Evolutionary conservation across 1,140 invertebrate genomes (phyloP), one percentile per base, ranked within the genome.

Genomic region (Sminthurides bifidus): DNA sequence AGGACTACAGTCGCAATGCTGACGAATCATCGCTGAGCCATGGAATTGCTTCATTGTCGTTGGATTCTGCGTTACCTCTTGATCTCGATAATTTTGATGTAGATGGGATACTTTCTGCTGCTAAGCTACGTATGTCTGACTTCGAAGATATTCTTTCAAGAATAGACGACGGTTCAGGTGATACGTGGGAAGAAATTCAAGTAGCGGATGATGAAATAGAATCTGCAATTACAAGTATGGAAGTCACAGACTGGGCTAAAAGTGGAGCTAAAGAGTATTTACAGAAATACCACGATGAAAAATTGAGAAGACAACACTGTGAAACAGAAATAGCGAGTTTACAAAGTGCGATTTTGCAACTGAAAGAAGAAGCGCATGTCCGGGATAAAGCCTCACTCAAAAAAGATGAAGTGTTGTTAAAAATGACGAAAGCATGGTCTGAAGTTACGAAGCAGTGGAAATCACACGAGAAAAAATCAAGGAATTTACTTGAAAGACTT

Each of bases 261-360:
- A 44, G 31, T 23, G 52, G 50, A 10, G 49, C 52, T 37, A 29
- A 30, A 3, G 44, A 56, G 23, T 60, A 52, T 35, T 6, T 45
- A 0, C 52, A 64, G 40, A 64, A 61, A 37, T 64, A 53, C 52
- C 52, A 59, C 24, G 59, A 58, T 24, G 63, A 64, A 44, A 58
- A 54, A 21, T 55, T 52, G 19, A 56, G 51, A 49, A 17, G 63
- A 29, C 35, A 61, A 38, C 40, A 53, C 2, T 64, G 63, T 52
- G 63, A 64, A 51, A 44, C 14, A 17, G 59, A 61, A 52, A 57
- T 60, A 19, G n/a, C 24, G 15, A 30, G n/a, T 17, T 41, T 64
- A 5, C 58, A 60, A 29, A 54, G 58, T 26, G 35, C 44, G 17
- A 30, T 60, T 26, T 45, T 64, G 12, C 52, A 58, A 35, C 23